phyloP scores from a whole-genome alignment of 2,113 vertebrate genomes.

The Philantomba maxwellii region DNA sequence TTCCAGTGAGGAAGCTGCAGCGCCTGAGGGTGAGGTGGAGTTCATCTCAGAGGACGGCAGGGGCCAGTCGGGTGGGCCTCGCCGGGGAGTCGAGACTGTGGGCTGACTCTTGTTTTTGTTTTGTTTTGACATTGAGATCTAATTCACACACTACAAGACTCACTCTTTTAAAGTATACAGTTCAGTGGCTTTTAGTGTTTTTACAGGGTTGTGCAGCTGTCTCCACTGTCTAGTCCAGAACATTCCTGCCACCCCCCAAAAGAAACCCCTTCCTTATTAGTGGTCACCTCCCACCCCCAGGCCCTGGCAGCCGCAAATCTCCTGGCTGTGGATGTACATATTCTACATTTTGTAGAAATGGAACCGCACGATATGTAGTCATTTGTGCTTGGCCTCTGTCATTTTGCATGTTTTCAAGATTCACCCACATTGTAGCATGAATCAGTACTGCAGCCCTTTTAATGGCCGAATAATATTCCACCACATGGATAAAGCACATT shows the following conservation, averaged over 20 bases:
- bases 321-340: rapidly evolving
- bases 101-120: not conserved
- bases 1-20: not conserved
- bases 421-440: too few species aligned
- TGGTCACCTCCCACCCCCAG: not conserved
- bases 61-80: not conserved
- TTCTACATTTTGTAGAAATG: not conserved
- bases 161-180: not conserved
- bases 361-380: rapidly evolving
- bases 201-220: not conserved
- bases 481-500: rapidly evolving
- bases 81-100: not conserved
- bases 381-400: not conserved
- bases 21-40: not conserved
- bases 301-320: rapidly evolving
- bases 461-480: not conserved
- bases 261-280: not conserved
- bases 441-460: not conserved
- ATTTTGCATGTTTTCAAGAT: too few species aligned
- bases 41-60: not conserved
- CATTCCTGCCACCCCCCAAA: rapidly evolving
- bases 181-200: not conserved
- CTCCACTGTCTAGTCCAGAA: not conserved
- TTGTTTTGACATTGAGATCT: not conserved
- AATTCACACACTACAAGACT: not conserved